A percentile compares a stretch with the other conserved stretches of the same genome.
These are phyloP conservation scores for Siniperca undulata DNA, from an alignment of 2,797 vertebrate species.

Conservation along the genomic window DNA sequence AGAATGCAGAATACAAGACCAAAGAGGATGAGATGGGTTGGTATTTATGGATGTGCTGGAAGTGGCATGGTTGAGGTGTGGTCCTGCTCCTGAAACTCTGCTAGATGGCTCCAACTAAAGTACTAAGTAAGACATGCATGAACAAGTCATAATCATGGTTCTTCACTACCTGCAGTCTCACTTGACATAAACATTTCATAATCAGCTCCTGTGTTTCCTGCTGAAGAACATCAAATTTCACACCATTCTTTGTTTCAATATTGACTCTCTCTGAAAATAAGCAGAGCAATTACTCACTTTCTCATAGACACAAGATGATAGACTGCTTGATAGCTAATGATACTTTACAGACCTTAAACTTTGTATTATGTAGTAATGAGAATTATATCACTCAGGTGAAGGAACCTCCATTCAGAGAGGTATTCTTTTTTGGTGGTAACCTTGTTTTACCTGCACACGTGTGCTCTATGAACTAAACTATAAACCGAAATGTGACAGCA, in stretches of 20 bases:
- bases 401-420: neutral
- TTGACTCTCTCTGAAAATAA: neutral
- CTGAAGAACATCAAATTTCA: neutral
- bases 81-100: too few relatives aligned
- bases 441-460: slow-evolving; percentile 6
- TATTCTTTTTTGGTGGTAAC: neutral
- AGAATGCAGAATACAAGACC: too few relatives aligned
- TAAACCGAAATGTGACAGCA: slow-evolving; percentile 24
- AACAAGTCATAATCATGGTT: neutral
- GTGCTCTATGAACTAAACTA: neutral
- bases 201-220: slow-evolving; percentile 16
- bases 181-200: slow-evolving; percentile 2
- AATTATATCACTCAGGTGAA: neutral
- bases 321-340: neutral
- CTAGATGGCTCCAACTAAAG: neutral
- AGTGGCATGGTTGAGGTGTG: too few relatives aligned
- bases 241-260: neutral
- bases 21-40: too few relatives aligned
- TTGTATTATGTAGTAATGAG: neutral
- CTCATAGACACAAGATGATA: neutral
- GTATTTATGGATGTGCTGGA: too few relatives aligned
- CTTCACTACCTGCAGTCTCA: neutral
- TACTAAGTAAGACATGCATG: neutral
- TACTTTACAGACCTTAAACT: neutral
- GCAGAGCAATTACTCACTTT: neutral